These are phyloP conservation scores for Spodoptera frugiperda DNA, from an alignment of 1,140 invertebrate species.

Conservation along the genomic window DNA sequence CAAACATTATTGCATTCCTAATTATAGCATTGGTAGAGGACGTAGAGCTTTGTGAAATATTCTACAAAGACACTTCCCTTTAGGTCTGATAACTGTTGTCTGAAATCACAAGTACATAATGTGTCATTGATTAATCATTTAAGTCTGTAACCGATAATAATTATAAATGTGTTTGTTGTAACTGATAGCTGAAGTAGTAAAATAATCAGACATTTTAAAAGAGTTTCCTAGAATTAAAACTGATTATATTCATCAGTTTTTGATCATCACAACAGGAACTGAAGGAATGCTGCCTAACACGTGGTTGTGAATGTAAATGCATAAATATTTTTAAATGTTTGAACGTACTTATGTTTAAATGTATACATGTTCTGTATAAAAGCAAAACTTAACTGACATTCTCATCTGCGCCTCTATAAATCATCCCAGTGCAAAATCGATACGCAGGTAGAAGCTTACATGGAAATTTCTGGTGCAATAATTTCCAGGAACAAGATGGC, in stretches of 20 bases:
- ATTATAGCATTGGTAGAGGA: conserved; percentile 14
- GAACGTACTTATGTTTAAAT: too few relatives aligned
- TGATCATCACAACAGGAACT: not conserved
- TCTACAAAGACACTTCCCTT: too few relatives aligned
- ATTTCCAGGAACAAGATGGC: conserved; percentile 45
- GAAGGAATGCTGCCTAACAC: not conserved
- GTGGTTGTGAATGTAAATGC: not conserved
- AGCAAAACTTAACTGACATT: too few relatives aligned
- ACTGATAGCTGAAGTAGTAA: not conserved
- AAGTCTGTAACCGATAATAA: too few relatives aligned
- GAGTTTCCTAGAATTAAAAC: not conserved
- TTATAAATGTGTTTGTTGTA: not conserved
- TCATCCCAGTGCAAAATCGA: conserved; percentile 12
- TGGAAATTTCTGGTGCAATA: conserved; percentile 38
- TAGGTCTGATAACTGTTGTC: too few relatives aligned
- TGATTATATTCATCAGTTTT: not conserved
- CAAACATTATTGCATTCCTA: conserved; percentile 50
- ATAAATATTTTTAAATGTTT: too few relatives aligned
- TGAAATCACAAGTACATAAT: too few relatives aligned
- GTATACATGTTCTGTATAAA: too few relatives aligned
- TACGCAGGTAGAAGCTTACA: conserved; percentile 15
- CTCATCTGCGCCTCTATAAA: not conserved
- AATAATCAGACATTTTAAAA: not conserved
- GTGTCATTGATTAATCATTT: too few relatives aligned
- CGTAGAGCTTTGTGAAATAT: too few relatives aligned